Conservation (phyloP, 2,888 invertebrate species). For the Siphlonurus alternatus region DNA sequence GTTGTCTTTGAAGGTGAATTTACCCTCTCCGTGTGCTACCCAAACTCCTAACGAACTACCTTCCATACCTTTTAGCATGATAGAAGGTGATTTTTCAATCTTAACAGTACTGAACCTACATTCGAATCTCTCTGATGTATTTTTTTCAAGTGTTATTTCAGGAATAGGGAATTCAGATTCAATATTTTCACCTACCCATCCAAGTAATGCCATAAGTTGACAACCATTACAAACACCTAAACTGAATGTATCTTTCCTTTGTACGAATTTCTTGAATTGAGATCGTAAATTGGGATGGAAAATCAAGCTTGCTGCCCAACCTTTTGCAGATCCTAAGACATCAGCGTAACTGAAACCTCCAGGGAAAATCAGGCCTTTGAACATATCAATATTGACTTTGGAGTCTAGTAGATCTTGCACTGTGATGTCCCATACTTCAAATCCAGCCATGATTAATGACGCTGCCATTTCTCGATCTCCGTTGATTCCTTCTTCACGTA, state of each 20-base stretch:
- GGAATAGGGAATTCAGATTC: constrained; percentile 25
- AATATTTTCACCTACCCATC: constrained; percentile 61
- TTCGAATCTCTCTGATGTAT: constrained; percentile 76
- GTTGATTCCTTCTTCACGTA: constrained; percentile 93
- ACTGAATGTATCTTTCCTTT: constrained; percentile 72
- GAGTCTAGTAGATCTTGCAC: constrained; percentile 75
- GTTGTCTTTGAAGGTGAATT: constrained; percentile 30
- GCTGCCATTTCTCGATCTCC: constrained; percentile 98
- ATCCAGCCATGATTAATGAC: constrained; percentile 65
- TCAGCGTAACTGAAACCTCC: constrained; percentile 99
- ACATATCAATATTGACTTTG: constrained; percentile 53
- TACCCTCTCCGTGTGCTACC: constrained; percentile 93
- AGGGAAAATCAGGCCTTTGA: constrained; percentile 84
- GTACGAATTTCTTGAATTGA: constrained; percentile 59
- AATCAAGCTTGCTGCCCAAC: constrained; percentile 87
- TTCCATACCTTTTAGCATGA: constrained; percentile 84
- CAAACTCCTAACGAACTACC: constrained; percentile 83
- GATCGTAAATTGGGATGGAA: constrained; percentile 57
- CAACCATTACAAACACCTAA: constrained; percentile 98
- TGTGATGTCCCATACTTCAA: constrained; percentile 62
- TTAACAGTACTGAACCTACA: constrained; percentile 60
- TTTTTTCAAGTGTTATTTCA: constrained; percentile 62
- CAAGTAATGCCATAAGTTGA: constrained; percentile 84
- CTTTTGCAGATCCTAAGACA: constrained; percentile 92
- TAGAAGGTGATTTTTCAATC: constrained; percentile 49